phyloP scores from a whole-genome alignment of 2,113 vertebrate genomes.

The Rhinolophus sinicus region DNA sequence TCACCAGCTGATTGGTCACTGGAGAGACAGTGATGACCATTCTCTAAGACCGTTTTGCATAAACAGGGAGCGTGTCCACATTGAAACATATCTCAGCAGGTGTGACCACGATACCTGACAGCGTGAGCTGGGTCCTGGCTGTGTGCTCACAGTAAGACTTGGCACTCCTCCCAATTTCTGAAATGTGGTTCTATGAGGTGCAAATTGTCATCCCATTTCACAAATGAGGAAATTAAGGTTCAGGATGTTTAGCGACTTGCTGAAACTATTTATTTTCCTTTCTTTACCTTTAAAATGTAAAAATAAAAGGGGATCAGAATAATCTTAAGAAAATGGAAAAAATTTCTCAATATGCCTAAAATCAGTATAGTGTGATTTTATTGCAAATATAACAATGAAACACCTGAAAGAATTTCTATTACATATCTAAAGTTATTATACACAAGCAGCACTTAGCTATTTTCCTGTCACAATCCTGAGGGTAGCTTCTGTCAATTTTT shows the following conservation, averaged over 20 bases:
- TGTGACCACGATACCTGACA: slow-evolving; percentile 94
- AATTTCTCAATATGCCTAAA: not conserved
- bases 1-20: slow-evolving; percentile 94
- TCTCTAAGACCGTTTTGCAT: slow-evolving; percentile 97
- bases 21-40: slow-evolving; percentile 99
- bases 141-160: slow-evolving; percentile 98
- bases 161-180: slow-evolving; percentile 95
- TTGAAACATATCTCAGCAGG: slow-evolving; percentile 99
- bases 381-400: not conserved
- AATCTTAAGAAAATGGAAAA: not conserved
- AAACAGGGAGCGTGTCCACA: slow-evolving; percentile 94
- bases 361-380: not conserved
- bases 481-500: not conserved
- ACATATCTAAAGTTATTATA: not conserved
- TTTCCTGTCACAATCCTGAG: not conserved
- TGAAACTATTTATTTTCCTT: not conserved
- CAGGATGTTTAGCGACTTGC: too few relatives aligned
- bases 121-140: slow-evolving; percentile 94
- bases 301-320: not conserved
- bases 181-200: slow-evolving; percentile 83
- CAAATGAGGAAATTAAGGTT: too few relatives aligned
- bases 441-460: not conserved
- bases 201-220: too few relatives aligned
- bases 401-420: not conserved
- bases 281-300: not conserved